A percentile compares a stretch with the other conserved stretches of the same genome.
phyloP scores from a whole-genome alignment of 2,888 invertebrate species.

The Callimorpha dominula region DNA sequence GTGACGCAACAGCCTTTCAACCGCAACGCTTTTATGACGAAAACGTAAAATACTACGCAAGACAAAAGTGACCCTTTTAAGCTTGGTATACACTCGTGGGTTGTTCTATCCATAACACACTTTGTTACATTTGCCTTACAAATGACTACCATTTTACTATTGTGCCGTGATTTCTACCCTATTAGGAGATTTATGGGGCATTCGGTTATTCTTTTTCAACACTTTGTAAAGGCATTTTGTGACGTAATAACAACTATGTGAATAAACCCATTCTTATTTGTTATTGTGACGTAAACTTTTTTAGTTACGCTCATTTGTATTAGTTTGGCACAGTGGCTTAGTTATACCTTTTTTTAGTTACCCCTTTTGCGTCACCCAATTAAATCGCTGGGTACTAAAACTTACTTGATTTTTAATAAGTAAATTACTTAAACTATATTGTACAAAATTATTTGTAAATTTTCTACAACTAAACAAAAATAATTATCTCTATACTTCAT shows the following conservation, averaged over 20 bases:
- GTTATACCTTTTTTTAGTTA: background rate
- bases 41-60: slow-evolving; percentile 28
- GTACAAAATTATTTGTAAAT: background rate
- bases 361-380: background rate
- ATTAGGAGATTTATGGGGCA: slow-evolving; percentile 9
- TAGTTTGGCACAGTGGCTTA: background rate
- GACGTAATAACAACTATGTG: background rate
- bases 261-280: background rate
- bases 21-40: slow-evolving; percentile 43
- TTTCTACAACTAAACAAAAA: too few species aligned
- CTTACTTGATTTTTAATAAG: too few species aligned
- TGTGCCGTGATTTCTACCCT: slow-evolving; percentile 23
- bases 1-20: slow-evolving; percentile 29
- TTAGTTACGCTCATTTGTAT: background rate
- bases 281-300: background rate
- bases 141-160: slow-evolving; percentile 32
- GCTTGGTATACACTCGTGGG: slow-evolving; percentile 13
- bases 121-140: slow-evolving; percentile 37
- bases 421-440: background rate
- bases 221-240: background rate
- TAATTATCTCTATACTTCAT: background rate
- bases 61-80: slow-evolving; percentile 48
- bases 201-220: slow-evolving; percentile 10
- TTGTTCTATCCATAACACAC: slow-evolving; percentile 29
- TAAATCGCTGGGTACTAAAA: too few species aligned